phyloP scores from a whole-genome alignment of 2,888 invertebrate species.

The Napeogenes inachia region DNA sequence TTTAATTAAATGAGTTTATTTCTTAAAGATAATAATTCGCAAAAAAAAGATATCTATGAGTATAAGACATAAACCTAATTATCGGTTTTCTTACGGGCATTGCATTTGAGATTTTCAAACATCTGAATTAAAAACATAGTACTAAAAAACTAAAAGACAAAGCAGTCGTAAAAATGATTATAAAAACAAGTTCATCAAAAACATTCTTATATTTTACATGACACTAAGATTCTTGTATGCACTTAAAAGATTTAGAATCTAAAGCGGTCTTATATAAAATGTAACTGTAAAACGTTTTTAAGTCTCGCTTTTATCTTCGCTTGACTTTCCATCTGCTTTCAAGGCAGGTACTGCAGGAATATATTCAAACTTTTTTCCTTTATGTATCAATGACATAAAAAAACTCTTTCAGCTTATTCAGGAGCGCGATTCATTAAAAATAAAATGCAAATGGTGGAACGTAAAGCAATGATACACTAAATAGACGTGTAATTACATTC shows the following conservation, averaged over 20 bases:
- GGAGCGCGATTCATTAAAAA: constrained; percentile 6
- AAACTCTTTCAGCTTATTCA: constrained; percentile 10
- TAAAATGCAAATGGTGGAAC: constrained; percentile 1
- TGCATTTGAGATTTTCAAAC: too few relatives aligned
- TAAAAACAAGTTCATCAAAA: too few relatives aligned
- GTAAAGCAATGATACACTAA: background rate
- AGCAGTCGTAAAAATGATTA: too few relatives aligned
- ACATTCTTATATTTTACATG: too few relatives aligned
- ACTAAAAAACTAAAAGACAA: too few relatives aligned
- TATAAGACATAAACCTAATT: too few relatives aligned
- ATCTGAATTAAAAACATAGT: too few relatives aligned
- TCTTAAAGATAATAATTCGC: too few relatives aligned
- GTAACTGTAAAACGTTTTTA: constrained; percentile 17
- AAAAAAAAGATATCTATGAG: too few relatives aligned
- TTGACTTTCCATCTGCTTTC: constrained; percentile 15
- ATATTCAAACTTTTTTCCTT: constrained; percentile 16
- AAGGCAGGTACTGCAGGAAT: constrained; percentile 11
- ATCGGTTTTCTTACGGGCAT: too few relatives aligned
- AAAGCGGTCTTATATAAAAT: constrained; percentile 7
- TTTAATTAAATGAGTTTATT: too few relatives aligned
- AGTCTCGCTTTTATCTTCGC: constrained; percentile 15
- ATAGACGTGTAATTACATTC: background rate
- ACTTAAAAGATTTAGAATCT: background rate
- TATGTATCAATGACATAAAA: constrained; percentile 17
- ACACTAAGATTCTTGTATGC: background rate